phyloP scores from a whole-genome alignment of 2,797 vertebrate genomes.

The Podargus strigoides region DNA sequence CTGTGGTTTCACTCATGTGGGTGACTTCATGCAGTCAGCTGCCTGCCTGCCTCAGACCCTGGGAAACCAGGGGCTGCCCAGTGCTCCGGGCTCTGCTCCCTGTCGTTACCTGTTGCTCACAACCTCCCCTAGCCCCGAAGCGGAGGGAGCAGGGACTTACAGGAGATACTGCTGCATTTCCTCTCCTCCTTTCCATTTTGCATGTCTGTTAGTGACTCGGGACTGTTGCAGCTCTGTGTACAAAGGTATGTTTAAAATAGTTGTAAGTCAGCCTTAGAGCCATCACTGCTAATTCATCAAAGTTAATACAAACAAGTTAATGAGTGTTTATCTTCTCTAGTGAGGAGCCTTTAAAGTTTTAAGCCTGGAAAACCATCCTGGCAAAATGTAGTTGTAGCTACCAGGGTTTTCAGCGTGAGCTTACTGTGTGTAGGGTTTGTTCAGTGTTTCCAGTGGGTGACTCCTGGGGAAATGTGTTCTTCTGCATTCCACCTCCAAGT shows the following conservation, averaged over 20 bases:
- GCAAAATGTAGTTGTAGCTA: background rate
- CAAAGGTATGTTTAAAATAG: background rate
- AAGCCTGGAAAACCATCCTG: background rate
- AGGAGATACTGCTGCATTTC: background rate
- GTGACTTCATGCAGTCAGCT: too few species aligned
- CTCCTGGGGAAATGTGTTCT: background rate
- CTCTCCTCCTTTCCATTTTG: too few species aligned
- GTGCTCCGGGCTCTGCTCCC: too few species aligned
- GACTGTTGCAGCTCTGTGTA: background rate
- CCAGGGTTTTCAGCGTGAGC: rapidly evolving
- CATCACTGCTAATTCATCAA: background rate
- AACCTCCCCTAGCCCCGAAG: too few species aligned
- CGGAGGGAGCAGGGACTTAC: background rate
- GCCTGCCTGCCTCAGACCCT: too few species aligned
- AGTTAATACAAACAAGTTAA: background rate
- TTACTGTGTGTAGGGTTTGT: background rate
- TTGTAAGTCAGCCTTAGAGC: background rate
- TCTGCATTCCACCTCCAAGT: background rate
- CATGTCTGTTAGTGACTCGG: too few species aligned
- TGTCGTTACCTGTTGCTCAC: too few species aligned
- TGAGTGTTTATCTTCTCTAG: background rate
- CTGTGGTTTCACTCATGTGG: too few species aligned
- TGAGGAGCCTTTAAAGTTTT: background rate
- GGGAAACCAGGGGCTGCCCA: too few species aligned
- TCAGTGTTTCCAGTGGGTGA: background rate